phyloP scores from a whole-genome alignment of 2,113 vertebrate genomes.

The Amblyornis subalaris region DNA sequence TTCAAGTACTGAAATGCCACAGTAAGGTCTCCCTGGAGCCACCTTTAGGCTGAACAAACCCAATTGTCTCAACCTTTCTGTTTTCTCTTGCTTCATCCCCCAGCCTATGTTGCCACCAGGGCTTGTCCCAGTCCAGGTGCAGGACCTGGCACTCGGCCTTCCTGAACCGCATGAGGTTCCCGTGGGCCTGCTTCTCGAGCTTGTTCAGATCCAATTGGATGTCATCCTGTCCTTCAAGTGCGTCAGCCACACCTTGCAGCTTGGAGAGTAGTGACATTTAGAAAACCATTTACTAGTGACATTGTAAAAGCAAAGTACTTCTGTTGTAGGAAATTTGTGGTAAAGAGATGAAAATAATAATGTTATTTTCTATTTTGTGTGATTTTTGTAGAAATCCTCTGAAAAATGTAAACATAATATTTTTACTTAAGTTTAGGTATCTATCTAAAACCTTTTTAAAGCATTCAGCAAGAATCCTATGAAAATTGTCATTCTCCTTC shows the following conservation, averaged over 20 bases:
- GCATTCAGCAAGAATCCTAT: neutral
- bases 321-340: neutral
- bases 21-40: neutral
- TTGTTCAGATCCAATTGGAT: neutral
- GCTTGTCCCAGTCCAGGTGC: neutral
- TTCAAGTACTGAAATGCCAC: neutral
- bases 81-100: fast-evolving
- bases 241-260: neutral
- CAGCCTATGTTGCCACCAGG: neutral
- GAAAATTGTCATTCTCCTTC: neutral
- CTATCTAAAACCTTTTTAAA: neutral
- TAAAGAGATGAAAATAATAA: neutral
- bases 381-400: neutral
- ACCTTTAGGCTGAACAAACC: neutral
- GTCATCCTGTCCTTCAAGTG: neutral
- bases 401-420: neutral
- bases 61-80: neutral
- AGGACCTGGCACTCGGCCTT: neutral
- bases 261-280: neutral
- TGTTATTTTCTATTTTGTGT: neutral
- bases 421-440: neutral
- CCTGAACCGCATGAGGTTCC: fast-evolving
- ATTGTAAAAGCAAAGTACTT: neutral
- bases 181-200: fast-evolving
- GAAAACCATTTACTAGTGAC: neutral